Evolutionary conservation across 2,113 vertebrate genomes (phyloP).

Genomic region (Nannobrachium achirus): DNA sequence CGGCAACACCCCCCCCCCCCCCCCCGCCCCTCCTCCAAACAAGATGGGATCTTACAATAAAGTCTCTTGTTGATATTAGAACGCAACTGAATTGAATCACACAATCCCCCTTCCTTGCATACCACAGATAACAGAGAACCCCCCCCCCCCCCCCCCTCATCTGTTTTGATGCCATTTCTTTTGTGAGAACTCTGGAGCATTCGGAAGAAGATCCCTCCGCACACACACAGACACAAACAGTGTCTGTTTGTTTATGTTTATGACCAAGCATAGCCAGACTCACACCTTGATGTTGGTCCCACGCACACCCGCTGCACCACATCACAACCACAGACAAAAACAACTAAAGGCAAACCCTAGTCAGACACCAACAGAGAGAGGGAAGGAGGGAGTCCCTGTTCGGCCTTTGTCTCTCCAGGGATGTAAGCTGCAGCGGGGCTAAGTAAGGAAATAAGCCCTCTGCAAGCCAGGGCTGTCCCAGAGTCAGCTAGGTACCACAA

Average conservation of each 20-base stretch:
- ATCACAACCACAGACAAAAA: conserved; percentile 15
- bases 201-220: neutral
- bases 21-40: no score
- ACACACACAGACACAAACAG: neutral
- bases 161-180: conserved; percentile 1
- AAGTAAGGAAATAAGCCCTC: conserved; percentile 60
- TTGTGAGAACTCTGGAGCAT: neutral
- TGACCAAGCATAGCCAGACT: conserved; percentile 40
- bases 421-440: conserved; percentile 41
- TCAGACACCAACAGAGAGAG: conserved; percentile 41
- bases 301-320: neutral
- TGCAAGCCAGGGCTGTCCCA: conserved; percentile 53
- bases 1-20: neutral
- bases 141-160: no score
- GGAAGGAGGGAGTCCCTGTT: neutral
- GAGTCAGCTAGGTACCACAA: conserved; percentile 57
- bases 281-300: conserved; percentile 26
- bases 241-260: conserved; percentile 38
- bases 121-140: neutral
- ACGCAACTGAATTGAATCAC: neutral
- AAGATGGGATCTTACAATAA: neutral
- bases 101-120: neutral
- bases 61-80: neutral
- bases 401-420: conserved; percentile 55
- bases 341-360: conserved; percentile 24